Base-by-base conservation (phyloP, 2,113 vertebrate genomes). In the Megaceryle torquata region DNA sequence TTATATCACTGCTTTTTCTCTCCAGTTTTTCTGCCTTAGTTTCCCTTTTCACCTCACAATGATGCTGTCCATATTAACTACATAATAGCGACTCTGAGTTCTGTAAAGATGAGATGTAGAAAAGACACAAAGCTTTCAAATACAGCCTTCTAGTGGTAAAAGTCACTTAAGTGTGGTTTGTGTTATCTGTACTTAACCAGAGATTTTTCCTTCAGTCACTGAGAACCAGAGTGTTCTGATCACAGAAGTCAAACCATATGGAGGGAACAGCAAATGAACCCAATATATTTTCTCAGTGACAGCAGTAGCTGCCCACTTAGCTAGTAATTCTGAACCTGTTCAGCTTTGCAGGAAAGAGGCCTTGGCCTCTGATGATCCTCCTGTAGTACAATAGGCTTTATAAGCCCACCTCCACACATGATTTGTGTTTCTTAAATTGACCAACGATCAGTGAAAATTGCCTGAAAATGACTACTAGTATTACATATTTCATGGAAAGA, bases 311-410 rank as follows among this genome's bases (percentile, higher is more conserved):
- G 10, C n/a, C 50, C 24, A 39, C 26, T 92, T 94, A 71, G 61
- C 50, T 70, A 46, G 53, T 86, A 68, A 61, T 94, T 95, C 56
- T 86, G 82, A 96, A 71, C 75, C 76, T 88, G 68, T 77, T 92
- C 88, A 97, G 67, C 64, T 85, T 86, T 95, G 50, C 84, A 91
- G 71, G 48, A 96, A 95, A 95, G 83, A 93, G 61, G 72, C 50
- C 61, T 63, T 94, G 77, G 46, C 83, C 85, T 96, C 67, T 9
- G 13, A 11, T 92, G 81, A 63, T 90, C 67, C 20, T 82, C 17
- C 5, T 59, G 53, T 57, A 85, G 56, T 68, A 28, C 81, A 93
- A 78, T 75, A 96, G 82, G 57, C 41, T 77, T 64, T 84, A 12
- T 82, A 89, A 56, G 17, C 39, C 57, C 46, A 85, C n/a, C 19